phyloP scores from a whole-genome alignment of 2,888 invertebrate species.

The Clanis bilineata region DNA sequence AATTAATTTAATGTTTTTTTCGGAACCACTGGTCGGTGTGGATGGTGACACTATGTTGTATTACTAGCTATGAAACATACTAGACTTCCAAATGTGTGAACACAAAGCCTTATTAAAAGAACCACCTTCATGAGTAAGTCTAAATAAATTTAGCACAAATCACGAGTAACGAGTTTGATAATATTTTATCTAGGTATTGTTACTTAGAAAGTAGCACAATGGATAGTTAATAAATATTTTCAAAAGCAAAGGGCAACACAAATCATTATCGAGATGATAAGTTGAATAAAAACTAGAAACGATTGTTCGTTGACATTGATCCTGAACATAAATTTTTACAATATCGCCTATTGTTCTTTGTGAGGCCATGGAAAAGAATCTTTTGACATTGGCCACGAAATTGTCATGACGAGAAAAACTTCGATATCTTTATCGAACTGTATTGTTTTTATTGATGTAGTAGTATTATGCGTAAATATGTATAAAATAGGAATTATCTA shows the following conservation, averaged over 20 bases:
- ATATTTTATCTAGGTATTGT: neutral
- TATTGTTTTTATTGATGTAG: too few relatives aligned
- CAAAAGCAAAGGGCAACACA: neutral
- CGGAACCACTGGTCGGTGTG: too few relatives aligned
- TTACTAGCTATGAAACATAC: too few relatives aligned
- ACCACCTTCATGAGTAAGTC: too few relatives aligned
- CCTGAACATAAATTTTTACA: slow-evolving; percentile 49
- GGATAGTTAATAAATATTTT: slow-evolving; percentile 5
- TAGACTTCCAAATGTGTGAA: too few relatives aligned
- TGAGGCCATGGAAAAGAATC: slow-evolving; percentile 23
- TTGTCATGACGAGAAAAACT: neutral
- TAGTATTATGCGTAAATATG: too few relatives aligned
- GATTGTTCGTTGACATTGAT: slow-evolving; percentile 48
- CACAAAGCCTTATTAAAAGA: too few relatives aligned
- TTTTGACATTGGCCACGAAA: neutral
- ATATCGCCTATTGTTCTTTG: slow-evolving; percentile 60
- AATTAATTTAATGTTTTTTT: too few relatives aligned
- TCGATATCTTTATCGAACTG: neutral
- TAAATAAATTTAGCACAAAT: neutral
- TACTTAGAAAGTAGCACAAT: neutral
- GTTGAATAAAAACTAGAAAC: slow-evolving; percentile 34
- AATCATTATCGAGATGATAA: slow-evolving; percentile 13
- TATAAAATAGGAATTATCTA: too few relatives aligned
- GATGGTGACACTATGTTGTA: too few relatives aligned
- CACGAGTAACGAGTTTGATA: too few relatives aligned